Evolutionary conservation across 37 sponge, comb jelly and placozoan genomes (phyloP), one percentile per base, ranked within the genome.

Genomic region (Ephydatia muelleri): DNA sequence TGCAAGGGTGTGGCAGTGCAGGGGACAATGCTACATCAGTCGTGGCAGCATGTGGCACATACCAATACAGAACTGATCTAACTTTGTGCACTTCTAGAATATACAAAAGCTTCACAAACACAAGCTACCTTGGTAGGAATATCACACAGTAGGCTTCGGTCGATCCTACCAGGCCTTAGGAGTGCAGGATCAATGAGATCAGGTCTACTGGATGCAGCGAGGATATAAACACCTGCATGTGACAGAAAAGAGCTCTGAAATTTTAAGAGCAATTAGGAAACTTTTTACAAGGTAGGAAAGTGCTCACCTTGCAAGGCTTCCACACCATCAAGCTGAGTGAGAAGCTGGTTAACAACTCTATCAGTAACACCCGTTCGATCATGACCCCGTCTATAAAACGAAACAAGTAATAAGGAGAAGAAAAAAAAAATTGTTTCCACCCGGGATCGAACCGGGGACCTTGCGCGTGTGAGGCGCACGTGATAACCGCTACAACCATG

Each of bases 291-390:
- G 3, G 5, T n/a, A 30, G 3, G 31, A 4, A 3, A n/a, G 35
- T 75, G 25, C n/a, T 75, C 73, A 87, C 96, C 96, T 73, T 83
- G 39, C 39, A 91, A 68, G 38, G 73, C 25, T 71, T 93, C 97
- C 26, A 98, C 90, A 40, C 98, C 98, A 80, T 98, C 98, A 22
- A 98, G 81, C 81, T 98, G 94, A 39, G 98, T 98, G 28, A 98
- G 92, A 0, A 98, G 79, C 68, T 95, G 96, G 86, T 98, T 98
- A 30, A 98, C 98, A 19, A 98, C 98, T 71, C 98, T 49, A 81
- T 98, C 98, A n/a, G 96, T 98, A 33, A 95, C 96, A 32, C 98
- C 98, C 11, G 98, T 98, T 75, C 73, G 73, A 82, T 98, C 98
- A 68, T 98, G 96, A 34, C 96, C 96, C 49, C 96, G 94, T 47